Conservation (phyloP, 2,888 invertebrate species). For the Papilio demoleus region DNA sequence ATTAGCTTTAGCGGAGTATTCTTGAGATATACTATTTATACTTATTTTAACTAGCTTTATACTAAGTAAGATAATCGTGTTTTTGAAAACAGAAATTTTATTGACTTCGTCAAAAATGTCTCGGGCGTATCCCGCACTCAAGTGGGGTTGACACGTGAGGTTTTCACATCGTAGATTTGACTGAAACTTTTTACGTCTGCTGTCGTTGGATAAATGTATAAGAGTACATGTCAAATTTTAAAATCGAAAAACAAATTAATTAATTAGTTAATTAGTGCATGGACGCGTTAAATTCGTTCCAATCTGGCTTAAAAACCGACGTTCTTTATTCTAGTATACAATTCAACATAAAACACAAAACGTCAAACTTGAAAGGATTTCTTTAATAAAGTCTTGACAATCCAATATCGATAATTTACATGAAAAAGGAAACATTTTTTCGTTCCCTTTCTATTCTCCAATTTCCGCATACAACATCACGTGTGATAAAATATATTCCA, state of each 20-base stretch:
- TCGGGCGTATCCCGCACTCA: too few species aligned
- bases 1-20: not conserved
- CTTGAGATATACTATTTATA: not conserved
- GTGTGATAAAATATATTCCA: not conserved
- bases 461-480: conserved; percentile 17
- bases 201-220: too few species aligned
- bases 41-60: not conserved
- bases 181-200: too few species aligned
- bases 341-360: not conserved
- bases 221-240: too few species aligned
- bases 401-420: conserved; percentile 18
- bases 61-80: too few species aligned
- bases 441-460: conserved; percentile 18
- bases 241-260: too few species aligned
- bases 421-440: conserved; percentile 4
- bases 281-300: too few species aligned
- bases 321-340: not conserved
- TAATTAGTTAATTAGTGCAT: too few species aligned
- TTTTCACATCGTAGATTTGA: too few species aligned
- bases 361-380: conserved; percentile 14
- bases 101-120: not conserved
- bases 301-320: too few species aligned
- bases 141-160: too few species aligned
- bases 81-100: too few species aligned
- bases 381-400: conserved; percentile 15